These are phyloP conservation scores for Cnemophilus loriae DNA, from an alignment of 2,113 vertebrate species.

Conservation along the genomic window DNA sequence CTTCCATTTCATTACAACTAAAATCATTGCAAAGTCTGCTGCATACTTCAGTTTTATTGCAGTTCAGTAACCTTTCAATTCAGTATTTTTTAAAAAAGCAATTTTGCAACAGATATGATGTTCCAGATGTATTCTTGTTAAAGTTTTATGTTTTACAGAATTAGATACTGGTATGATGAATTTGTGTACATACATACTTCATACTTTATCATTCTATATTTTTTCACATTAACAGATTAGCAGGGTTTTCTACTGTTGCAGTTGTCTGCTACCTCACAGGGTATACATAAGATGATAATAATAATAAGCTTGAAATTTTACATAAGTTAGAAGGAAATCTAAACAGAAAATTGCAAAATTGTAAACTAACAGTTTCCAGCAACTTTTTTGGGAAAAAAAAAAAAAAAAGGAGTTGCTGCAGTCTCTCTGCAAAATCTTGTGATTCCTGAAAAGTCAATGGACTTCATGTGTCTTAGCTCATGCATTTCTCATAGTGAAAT, in stretches of 20 bases:
- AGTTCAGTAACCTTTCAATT: background rate
- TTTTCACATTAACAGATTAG: background rate
- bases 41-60: background rate
- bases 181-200: background rate
- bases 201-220: background rate
- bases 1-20: background rate
- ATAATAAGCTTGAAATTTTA: background rate
- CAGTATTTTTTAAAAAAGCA: background rate
- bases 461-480: background rate
- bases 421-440: background rate
- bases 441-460: background rate
- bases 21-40: background rate
- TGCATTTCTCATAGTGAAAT: background rate
- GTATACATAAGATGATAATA: background rate
- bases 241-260: background rate
- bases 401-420: background rate
- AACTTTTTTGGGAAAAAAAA: background rate
- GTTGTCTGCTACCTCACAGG: background rate
- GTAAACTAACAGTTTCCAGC: background rate
- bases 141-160: background rate
- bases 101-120: background rate
- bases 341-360: background rate
- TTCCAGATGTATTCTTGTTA: background rate
- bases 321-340: background rate
- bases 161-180: background rate